These are phyloP conservation scores for Campylomormyrus numenius DNA, from an alignment of 2,113 vertebrate species.

Conservation along the genomic window DNA sequence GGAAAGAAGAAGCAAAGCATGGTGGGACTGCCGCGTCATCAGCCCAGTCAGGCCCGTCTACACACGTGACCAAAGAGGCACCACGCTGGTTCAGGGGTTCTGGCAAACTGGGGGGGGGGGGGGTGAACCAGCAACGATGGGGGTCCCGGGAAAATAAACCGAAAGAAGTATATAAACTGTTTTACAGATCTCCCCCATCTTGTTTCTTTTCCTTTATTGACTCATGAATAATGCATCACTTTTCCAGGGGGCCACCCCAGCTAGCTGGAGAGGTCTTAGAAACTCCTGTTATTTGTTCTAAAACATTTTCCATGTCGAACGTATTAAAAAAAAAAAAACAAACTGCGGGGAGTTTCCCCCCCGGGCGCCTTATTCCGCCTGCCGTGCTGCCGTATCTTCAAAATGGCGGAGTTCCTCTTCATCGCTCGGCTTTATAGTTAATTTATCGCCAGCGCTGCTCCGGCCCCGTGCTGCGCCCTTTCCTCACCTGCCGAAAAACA, in stretches of 20 bases:
- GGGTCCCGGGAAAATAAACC: not conserved
- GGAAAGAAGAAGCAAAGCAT: not conserved
- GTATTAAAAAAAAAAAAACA: constrained; percentile 71
- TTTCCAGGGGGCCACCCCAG: constrained; percentile 62
- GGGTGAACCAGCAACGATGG: not conserved
- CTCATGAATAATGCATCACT: constrained; percentile 88
- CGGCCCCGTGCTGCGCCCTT: constrained; percentile 44
- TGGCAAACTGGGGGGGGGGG: not conserved
- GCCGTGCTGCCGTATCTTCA: constrained; percentile 73
- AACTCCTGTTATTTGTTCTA: constrained; percentile 91
- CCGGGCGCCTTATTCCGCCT: constrained; percentile 83
- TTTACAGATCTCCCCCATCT: constrained; percentile 44
- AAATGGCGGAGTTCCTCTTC: constrained; percentile 23
- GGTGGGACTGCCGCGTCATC: not conserved
- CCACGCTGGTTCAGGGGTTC: not conserved
- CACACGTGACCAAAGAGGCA: constrained; percentile 54
- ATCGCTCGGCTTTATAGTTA: constrained; percentile 42
- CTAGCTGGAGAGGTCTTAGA: constrained; percentile 79
- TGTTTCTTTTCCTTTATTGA: constrained; percentile 67
- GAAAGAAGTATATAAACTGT: constrained; percentile 57
- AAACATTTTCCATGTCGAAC: constrained; percentile 91
- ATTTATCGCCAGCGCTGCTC: constrained; percentile 57
- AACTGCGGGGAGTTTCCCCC: constrained; percentile 21
- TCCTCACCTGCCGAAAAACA: constrained; percentile 61
- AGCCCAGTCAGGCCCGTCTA: not conserved